Percentiles rank a stretch among this genome's conserved stretches.
Evolutionary conservation across 2,113 vertebrate genomes (phyloP).

Genomic region (Bubo blakistoni): DNA sequence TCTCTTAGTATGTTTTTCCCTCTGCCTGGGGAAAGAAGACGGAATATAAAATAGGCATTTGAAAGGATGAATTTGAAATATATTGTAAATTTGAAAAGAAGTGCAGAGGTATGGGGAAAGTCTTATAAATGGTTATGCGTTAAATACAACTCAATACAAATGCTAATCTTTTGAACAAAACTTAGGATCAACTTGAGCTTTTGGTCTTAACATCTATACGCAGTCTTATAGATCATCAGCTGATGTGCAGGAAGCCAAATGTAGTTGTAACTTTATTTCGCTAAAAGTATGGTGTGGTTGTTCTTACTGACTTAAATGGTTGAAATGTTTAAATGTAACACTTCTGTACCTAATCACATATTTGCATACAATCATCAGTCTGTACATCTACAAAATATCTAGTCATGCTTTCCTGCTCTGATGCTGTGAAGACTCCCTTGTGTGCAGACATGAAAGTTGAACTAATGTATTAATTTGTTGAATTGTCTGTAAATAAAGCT

Average conservation of each 20-base stretch:
- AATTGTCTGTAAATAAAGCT: constrained; percentile 58
- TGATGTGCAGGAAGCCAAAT: background rate
- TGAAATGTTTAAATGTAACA: background rate
- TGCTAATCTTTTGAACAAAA: background rate
- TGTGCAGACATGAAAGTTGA: background rate
- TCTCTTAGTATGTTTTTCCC: background rate
- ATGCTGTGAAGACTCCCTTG: background rate
- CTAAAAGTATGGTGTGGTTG: background rate
- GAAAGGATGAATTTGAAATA: background rate
- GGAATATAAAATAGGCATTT: background rate
- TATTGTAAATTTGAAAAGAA: background rate
- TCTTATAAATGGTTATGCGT: background rate
- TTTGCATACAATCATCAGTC: background rate
- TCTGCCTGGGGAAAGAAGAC: background rate
- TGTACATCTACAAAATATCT: background rate
- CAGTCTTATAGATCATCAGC: background rate
- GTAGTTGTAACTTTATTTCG: background rate
- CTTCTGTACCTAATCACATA: background rate
- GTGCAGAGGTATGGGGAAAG: background rate
- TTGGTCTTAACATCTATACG: background rate
- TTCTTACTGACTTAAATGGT: background rate
- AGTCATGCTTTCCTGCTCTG: background rate
- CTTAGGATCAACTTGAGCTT: background rate
- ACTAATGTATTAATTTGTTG: background rate
- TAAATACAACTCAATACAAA: background rate